A percentile compares a stretch with the other conserved stretches of the same genome.
Conservation (phyloP, 2,113 vertebrate genomes). For the Dicaeum eximium region DNA sequence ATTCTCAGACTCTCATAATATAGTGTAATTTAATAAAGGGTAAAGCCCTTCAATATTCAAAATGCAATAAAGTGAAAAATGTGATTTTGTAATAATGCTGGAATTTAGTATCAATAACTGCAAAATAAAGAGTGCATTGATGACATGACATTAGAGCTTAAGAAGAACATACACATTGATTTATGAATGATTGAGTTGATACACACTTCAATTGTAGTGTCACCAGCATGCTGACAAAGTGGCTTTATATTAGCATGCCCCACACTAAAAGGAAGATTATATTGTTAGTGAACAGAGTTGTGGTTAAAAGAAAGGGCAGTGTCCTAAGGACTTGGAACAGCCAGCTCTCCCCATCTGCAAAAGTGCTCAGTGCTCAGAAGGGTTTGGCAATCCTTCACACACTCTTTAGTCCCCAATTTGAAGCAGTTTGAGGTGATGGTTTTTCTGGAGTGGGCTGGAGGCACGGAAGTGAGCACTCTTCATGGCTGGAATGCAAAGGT, state of each 20-base stretch:
- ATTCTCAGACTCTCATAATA: conserved; percentile 63
- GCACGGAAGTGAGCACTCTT: neutral
- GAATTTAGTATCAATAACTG: conserved; percentile 69
- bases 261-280: neutral
- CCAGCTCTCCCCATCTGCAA: neutral
- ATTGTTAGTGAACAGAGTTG: neutral
- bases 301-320: conserved; percentile 19
- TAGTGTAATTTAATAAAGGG: conserved; percentile 65
- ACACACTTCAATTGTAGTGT: conserved; percentile 8
- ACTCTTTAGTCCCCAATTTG: neutral
- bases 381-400: neutral
- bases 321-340: neutral
- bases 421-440: neutral
- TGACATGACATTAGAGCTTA: conserved; percentile 36
- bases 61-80: conserved; percentile 68
- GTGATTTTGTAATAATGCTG: conserved; percentile 60
- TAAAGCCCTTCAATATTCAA: conserved; percentile 44
- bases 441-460: neutral
- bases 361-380: conserved; percentile 12
- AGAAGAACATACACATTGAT: conserved; percentile 11
- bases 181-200: conserved; percentile 30
- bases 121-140: conserved; percentile 43
- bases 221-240: conserved; percentile 37
- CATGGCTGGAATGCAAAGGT: neutral
- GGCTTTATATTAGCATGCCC: neutral